These are phyloP conservation scores for Nasonia giraulti DNA, from an alignment of 1,140 invertebrate species.

Conservation along the genomic window DNA sequence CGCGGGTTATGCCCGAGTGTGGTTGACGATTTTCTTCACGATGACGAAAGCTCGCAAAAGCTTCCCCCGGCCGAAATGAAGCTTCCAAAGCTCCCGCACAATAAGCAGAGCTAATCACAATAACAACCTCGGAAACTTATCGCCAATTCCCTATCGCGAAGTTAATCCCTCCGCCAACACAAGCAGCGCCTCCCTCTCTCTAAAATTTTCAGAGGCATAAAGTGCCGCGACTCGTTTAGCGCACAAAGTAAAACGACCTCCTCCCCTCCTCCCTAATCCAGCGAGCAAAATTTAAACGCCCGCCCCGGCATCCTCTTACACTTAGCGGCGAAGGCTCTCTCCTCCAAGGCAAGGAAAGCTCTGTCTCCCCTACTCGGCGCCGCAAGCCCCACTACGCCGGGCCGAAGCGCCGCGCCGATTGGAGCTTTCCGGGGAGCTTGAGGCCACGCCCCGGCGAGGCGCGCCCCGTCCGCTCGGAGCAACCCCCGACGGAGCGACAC, in stretches of 20 bases:
- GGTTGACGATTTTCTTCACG: too few species aligned
- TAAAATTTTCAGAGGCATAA: slow-evolving; percentile 48
- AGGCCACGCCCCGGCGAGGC: slow-evolving; percentile 59
- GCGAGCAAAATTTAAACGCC: slow-evolving; percentile 44
- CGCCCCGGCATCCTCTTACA: slow-evolving; percentile 14
- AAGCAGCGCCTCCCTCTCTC: not conserved
- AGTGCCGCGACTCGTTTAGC: slow-evolving; percentile 49
- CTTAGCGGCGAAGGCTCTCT: not conserved
- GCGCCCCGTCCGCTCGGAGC: slow-evolving; percentile 61
- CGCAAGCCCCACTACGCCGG: not conserved
- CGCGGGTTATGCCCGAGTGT: too few species aligned
- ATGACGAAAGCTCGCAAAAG: too few species aligned
- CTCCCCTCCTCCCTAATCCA: slow-evolving; percentile 32
- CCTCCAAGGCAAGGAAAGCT: slow-evolving; percentile 17
- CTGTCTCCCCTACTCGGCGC: not conserved
- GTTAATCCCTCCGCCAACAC: slow-evolving; percentile 25
- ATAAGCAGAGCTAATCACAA: not conserved
- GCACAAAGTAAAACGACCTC: slow-evolving; percentile 30
- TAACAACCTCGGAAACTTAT: not conserved
- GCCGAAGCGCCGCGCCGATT: not conserved
- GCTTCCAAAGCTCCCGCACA: not conserved
- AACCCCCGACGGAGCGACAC: slow-evolving; percentile 59
- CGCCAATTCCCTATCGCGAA: slow-evolving; percentile 23
- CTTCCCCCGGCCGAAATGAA: not conserved
- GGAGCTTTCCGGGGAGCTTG: slow-evolving; percentile 56